A percentile compares a stretch with the other conserved stretches of the same genome.
These are phyloP conservation scores for Hypocryptadius cinnamomeus DNA, from an alignment of 2,113 vertebrate genomes.

Conservation along the genomic window DNA sequence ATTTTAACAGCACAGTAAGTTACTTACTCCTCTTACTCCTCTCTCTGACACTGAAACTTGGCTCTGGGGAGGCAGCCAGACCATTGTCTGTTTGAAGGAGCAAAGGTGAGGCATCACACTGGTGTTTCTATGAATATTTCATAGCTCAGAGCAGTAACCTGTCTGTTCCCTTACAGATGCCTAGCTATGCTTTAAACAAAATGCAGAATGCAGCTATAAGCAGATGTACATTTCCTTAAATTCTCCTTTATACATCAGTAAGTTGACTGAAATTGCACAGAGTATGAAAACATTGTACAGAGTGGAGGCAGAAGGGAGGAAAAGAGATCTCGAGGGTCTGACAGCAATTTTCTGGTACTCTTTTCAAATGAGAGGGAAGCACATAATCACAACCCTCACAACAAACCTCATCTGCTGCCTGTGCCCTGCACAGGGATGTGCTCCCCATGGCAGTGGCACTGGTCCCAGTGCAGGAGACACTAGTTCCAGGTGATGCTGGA, in stretches of 20 bases:
- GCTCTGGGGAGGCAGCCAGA: slow-evolving; percentile 4
- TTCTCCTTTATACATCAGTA: background rate
- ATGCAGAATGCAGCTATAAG: background rate
- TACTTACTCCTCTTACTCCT: background rate
- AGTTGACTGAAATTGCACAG: background rate
- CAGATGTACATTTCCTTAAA: background rate
- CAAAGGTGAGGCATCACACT: background rate
- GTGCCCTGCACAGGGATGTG: accelerated
- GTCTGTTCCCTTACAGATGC: background rate
- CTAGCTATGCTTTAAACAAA: slow-evolving; percentile 9
- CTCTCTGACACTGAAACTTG: background rate
- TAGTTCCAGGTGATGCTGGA: background rate
- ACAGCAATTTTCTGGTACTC: background rate
- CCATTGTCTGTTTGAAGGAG: background rate
- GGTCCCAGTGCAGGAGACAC: background rate
- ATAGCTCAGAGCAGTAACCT: slow-evolving; percentile 25
- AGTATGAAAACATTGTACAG: background rate
- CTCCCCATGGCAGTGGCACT: background rate
- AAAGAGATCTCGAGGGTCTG: background rate
- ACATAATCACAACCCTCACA: background rate
- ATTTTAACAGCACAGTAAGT: slow-evolving; percentile 26
- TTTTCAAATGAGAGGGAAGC: background rate
- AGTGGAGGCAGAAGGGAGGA: background rate
- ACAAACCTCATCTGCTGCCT: background rate
- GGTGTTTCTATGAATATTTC: slow-evolving; percentile 51